Conservation (phyloP, 53 echinoderm and acorn worm species). For the Henricia sp. region DNA sequence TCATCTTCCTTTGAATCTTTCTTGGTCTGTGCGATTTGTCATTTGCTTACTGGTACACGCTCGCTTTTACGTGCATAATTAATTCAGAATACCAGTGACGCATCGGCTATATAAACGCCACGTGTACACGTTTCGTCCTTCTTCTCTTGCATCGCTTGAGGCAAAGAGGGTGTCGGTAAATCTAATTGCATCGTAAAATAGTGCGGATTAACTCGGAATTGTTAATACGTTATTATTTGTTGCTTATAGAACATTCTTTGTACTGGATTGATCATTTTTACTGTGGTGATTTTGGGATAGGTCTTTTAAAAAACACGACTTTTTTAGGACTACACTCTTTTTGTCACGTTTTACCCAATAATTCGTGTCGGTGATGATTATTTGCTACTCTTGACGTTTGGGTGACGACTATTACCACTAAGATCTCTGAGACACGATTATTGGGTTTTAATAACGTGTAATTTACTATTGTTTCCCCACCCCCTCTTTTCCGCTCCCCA, state of each 20-base stretch:
- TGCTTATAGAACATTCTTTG: not conserved
- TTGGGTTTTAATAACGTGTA: too few relatives aligned
- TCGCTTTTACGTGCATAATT: too few relatives aligned
- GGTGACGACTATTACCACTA: constrained; percentile 84
- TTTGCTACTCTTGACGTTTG: constrained; percentile 87
- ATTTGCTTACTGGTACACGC: too few relatives aligned
- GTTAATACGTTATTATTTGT: not conserved
- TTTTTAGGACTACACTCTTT: too few relatives aligned
- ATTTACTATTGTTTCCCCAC: not conserved
- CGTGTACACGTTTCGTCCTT: constrained; percentile 1
- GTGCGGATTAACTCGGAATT: not conserved
- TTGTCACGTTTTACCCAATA: too few relatives aligned
- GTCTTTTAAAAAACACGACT: too few relatives aligned
- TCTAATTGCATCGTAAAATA: constrained; percentile 1
- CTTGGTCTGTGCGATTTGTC: too few relatives aligned
- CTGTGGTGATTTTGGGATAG: too few relatives aligned
- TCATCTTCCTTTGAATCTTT: too few relatives aligned
- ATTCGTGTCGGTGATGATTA: constrained; percentile 76
- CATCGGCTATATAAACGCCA: not conserved
- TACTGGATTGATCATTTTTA: not conserved
- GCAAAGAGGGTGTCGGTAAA: not conserved
- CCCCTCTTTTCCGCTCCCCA: not conserved
- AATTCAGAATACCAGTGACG: constrained; percentile 17
- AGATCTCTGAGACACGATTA: constrained; percentile 87
- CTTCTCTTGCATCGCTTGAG: not conserved